phyloP scores from a whole-genome alignment of 1,140 invertebrate genomes.

The Plectrocnemia conspersa region DNA sequence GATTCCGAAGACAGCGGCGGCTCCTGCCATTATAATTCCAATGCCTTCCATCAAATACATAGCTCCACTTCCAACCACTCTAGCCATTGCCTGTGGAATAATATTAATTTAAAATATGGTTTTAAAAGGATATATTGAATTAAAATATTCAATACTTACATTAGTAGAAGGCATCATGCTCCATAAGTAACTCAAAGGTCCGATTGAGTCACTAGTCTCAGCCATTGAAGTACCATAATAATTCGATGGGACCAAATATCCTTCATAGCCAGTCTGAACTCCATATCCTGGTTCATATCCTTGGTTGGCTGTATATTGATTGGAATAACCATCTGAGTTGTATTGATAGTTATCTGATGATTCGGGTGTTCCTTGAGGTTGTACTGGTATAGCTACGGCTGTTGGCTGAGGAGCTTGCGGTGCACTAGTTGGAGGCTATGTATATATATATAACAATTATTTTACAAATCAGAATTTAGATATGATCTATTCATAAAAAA shows the following conservation, averaged over 20 bases:
- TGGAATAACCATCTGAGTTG: slow-evolving; percentile 21
- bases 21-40: slow-evolving; percentile 55
- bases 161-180: slow-evolving; percentile 22
- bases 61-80: slow-evolving; percentile 41
- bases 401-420: neutral
- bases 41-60: slow-evolving; percentile 43
- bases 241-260: slow-evolving; percentile 27
- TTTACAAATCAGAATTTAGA: neutral
- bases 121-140: neutral
- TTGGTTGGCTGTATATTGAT: slow-evolving; percentile 8
- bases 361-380: neutral
- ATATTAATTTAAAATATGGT: neutral
- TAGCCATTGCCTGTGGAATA: slow-evolving; percentile 43
- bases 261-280: slow-evolving; percentile 33
- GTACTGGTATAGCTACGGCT: neutral
- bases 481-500: neutral
- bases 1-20: slow-evolving; percentile 54
- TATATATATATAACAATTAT: too few relatives aligned
- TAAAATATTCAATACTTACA: slow-evolving; percentile 15
- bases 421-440: too few relatives aligned
- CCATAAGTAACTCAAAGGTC: slow-evolving; percentile 21
- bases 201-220: slow-evolving; percentile 5
- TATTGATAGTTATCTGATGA: slow-evolving; percentile 12
- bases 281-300: slow-evolving; percentile 32
- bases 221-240: slow-evolving; percentile 15